Percentiles rank a stretch among this genome's conserved stretches.
These are phyloP conservation scores for silkworm (Bombyx mori) DNA, from an alignment of 1,140 invertebrate species.

Conservation along the genomic window DNA sequence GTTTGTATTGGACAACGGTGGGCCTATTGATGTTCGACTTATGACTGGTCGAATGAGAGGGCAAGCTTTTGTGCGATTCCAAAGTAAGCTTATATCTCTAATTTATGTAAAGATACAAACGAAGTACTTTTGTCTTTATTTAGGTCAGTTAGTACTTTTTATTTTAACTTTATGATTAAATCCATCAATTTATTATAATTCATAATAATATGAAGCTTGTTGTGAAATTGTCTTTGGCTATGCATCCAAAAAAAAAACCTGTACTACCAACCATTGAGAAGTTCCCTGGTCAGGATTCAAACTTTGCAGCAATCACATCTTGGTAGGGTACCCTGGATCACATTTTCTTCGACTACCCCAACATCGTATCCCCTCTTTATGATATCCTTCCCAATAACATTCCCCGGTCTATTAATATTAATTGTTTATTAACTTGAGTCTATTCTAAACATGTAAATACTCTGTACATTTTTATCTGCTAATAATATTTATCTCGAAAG, in stretches of 20 bases:
- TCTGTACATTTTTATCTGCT: too few species aligned
- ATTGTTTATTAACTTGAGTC: too few species aligned
- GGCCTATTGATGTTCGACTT: conserved; percentile 41
- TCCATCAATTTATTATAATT: not conserved
- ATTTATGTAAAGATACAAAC: not conserved
- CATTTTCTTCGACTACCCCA: too few species aligned
- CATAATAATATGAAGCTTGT: not conserved
- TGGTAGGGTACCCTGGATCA: too few species aligned
- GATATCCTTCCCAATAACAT: too few species aligned
- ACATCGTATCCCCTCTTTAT: too few species aligned
- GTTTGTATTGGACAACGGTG: conserved; percentile 50
- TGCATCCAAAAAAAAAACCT: not conserved
- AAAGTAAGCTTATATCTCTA: conserved; percentile 30
- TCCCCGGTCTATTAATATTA: too few species aligned
- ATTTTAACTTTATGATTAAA: not conserved
- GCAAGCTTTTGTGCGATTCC: conserved; percentile 53
- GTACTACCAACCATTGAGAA: too few species aligned
- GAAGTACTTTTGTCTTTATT: not conserved
- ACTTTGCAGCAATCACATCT: too few species aligned
- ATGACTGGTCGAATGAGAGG: conserved; percentile 50
- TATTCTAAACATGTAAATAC: too few species aligned
- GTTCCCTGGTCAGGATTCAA: too few species aligned
- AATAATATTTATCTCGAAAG: too few species aligned
- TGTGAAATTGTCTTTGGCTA: not conserved
- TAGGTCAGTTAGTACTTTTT: conserved; percentile 3